These are phyloP conservation scores for Epizoanthus stellaris DNA, from an alignment of 92 coral and sea anemone genomes.

Conservation along the genomic window DNA sequence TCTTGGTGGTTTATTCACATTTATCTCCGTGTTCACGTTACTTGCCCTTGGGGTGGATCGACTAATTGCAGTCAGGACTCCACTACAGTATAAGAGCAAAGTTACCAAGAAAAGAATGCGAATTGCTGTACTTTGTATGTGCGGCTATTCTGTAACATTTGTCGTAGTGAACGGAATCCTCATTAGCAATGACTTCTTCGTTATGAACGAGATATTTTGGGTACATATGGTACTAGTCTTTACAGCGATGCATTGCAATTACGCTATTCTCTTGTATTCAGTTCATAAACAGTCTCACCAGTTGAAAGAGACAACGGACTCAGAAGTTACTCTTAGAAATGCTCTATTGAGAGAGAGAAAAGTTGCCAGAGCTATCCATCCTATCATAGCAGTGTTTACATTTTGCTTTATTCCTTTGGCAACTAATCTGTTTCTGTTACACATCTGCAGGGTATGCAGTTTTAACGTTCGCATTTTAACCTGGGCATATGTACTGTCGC, in stretches of 20 bases:
- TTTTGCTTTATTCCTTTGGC: neutral
- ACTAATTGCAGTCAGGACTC: neutral
- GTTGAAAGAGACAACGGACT: too few species aligned
- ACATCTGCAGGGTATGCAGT: too few species aligned
- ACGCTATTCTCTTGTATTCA: too few species aligned
- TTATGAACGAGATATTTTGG: neutral
- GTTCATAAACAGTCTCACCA: too few species aligned
- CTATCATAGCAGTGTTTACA: too few species aligned
- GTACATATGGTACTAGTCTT: neutral
- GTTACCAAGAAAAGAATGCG: neutral
- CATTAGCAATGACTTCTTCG: neutral
- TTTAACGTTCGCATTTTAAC: too few species aligned
- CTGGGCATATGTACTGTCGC: too few species aligned
- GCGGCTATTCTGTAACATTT: neutral
- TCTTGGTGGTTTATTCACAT: neutral
- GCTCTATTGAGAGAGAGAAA: too few species aligned
- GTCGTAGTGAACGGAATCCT: neutral
- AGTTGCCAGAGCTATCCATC: too few species aligned
- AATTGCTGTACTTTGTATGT: slow-evolving; percentile 1
- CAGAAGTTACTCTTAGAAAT: too few species aligned
- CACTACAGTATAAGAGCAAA: slow-evolving; percentile 1
- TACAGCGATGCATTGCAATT: too few species aligned
- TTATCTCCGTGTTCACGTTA: neutral
- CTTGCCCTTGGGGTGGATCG: neutral
- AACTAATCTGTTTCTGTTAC: too few species aligned